Evolutionary conservation across 2,113 vertebrate genomes (phyloP), one percentile per base, ranked within the genome.

Genomic region (Carassius auratus): DNA sequence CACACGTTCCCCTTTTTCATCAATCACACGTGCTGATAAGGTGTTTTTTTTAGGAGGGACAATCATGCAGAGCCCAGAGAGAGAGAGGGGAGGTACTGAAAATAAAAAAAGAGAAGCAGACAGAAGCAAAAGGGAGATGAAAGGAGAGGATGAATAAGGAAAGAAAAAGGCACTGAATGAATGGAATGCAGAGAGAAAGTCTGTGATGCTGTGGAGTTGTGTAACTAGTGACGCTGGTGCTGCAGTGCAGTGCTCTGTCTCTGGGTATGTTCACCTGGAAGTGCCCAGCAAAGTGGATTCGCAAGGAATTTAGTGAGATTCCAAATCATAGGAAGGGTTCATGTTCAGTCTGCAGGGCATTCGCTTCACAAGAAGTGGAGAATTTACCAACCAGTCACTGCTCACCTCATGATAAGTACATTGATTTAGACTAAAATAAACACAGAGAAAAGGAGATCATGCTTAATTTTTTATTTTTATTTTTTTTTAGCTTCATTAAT

Each of bases 21-120:
- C 84, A 85, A 88, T 85, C 87, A 88, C 80, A 76, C 15, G 57
- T 66, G 78, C 84, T 88, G 83, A 88, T 85, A 83, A 79, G 84
- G 84, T 55, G 59, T 38, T 64, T 73, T 85, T 64, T 73, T 85
- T 50, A 68, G 85, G 62, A 68, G 57, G 52, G 76, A 81, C 64
- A 59, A 64, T 45, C 17, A 45, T 6, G 42, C 42, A 12, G 30
- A 61, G 68, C 52, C 9, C 33, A 62, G n/a, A 52, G 42, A 85
- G 50, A 69, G n/a, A 85, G 75, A 42, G 36, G 69, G 61, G 23
- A 45, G 76, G 59, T 64, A 48, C 75, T 30, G 48, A 69, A 85
- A 17, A 48, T 33, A 61, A 10, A 13, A 80, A 50, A 30, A 21
- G 12, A 45, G 26, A 80, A 61, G 45, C 8, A 59, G 33, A 21